phyloP scores from a whole-genome alignment of 2,888 invertebrate genomes.

The Diachrysia chrysitis region DNA sequence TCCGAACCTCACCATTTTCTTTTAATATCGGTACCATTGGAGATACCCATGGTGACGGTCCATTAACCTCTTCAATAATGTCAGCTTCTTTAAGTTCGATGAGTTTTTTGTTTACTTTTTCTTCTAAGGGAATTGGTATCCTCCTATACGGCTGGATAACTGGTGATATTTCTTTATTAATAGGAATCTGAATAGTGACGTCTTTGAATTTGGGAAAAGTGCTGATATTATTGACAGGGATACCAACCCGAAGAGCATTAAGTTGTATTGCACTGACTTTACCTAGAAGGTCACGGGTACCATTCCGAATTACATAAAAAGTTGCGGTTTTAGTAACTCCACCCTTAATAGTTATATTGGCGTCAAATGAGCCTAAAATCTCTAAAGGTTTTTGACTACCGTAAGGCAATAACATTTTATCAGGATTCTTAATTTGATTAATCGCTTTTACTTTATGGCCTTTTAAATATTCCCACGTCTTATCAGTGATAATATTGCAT shows the following conservation, averaged over 20 bases:
- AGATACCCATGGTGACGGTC: slow-evolving; percentile 50
- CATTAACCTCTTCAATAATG: slow-evolving; percentile 54
- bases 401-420: not conserved
- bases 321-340: not conserved
- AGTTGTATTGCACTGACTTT: not conserved
- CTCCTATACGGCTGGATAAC: slow-evolving; percentile 31
- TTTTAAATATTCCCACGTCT: too few species aligned
- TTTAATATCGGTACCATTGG: slow-evolving; percentile 56
- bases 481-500: not conserved
- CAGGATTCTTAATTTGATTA: not conserved
- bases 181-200: slow-evolving; percentile 25
- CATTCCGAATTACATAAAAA: not conserved
- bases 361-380: slow-evolving; percentile 1
- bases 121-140: slow-evolving; percentile 35
- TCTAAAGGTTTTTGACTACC: not conserved
- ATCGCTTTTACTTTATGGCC: not conserved
- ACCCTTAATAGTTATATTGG: not conserved
- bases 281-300: not conserved
- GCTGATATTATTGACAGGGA: not conserved
- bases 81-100: slow-evolving; percentile 38
- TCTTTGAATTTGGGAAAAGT: slow-evolving; percentile 55
- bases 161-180: slow-evolving; percentile 24
- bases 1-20: slow-evolving; percentile 46
- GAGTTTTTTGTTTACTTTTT: slow-evolving; percentile 25
- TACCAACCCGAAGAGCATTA: not conserved